Base-by-base conservation (phyloP, 2,113 vertebrate genomes). In the Hemiprocne comata region DNA sequence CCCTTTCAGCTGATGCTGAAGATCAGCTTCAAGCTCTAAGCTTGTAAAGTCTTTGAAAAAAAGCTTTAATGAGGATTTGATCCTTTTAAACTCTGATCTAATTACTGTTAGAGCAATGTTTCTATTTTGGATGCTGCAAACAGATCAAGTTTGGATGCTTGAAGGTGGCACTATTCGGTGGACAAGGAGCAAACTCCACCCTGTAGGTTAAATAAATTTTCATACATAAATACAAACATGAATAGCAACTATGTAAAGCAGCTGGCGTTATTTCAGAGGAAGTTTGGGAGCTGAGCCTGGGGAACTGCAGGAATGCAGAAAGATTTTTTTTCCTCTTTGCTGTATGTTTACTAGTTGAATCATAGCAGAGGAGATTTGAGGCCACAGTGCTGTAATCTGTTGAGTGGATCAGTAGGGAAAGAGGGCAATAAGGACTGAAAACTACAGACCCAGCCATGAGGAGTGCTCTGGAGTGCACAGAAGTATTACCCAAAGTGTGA, bases 21-120 rank as follows among this genome's bases (percentile, higher is more conserved):
- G 94, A 97, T 97, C 95, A 97, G 93, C 96, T 94, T 97, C 83
- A 95, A 94, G 82, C 85, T 92, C 79, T 95, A 95, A 96, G 94
- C 95, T 93, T 93, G 48, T 95, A 95, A 96, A 97, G 85, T 91
- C 97, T 97, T 97, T 96, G 94, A 97, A 96, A 86, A 94, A 96
- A 97, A 97, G 74, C 61, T 75, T 97, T 98, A 98, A 97, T 96
- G 95, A 97, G 89, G 78, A 96, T 90, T 96, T 91, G 96, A 96
- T 97, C 95, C 93, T 94, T 97, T 96, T 94, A 97, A 97, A 97
- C 87, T 95, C 83, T 90, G 96, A 95, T 97, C 97, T 98, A 97
- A 97, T 97, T 97, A 97, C 96, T 97, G 90, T 90, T 95, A 95
- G 48, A 93, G 92, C 78, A 79, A 77, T 46, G 90, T 94, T 97